Evolutionary conservation across 2,113 vertebrate species (phyloP).

Genomic region (Equus quagga): DNA sequence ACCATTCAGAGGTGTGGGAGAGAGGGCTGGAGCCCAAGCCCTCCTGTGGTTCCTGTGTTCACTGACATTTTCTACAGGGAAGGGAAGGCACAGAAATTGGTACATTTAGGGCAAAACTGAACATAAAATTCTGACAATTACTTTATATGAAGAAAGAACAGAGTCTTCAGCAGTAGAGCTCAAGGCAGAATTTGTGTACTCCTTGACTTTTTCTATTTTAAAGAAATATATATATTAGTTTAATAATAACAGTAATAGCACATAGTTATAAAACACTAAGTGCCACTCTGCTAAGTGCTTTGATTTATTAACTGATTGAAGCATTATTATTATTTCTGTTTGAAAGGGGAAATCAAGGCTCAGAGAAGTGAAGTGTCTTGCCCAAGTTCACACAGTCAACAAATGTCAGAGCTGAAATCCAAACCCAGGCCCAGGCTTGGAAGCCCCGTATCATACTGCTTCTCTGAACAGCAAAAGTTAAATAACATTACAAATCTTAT

Average conservation of each 20-base stretch:
- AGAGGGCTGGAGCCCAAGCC: neutral
- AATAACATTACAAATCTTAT: neutral
- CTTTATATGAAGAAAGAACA: neutral
- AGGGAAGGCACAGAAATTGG: neutral
- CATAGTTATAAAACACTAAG: neutral
- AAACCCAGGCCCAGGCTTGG: neutral
- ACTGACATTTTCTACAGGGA: neutral
- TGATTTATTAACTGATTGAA: neutral
- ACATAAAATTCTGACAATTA: neutral
- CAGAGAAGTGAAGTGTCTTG: neutral
- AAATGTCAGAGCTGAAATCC: neutral
- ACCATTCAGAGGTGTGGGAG: neutral
- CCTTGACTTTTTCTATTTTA: neutral
- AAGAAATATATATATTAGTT: neutral
- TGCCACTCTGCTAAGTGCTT: neutral
- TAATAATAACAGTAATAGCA: neutral
- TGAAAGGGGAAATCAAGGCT: neutral
- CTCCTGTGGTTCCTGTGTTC: neutral
- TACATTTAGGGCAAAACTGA: neutral
- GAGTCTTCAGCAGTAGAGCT: neutral
- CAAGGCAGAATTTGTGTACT: neutral
- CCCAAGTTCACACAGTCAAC: neutral
- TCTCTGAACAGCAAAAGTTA: neutral
- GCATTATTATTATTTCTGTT: neutral
- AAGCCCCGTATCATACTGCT: fast-evolving